Evolutionary conservation across 1,140 invertebrate species (phyloP), one percentile per base, ranked within the genome.

Genomic region (Hyles vespertilio): DNA sequence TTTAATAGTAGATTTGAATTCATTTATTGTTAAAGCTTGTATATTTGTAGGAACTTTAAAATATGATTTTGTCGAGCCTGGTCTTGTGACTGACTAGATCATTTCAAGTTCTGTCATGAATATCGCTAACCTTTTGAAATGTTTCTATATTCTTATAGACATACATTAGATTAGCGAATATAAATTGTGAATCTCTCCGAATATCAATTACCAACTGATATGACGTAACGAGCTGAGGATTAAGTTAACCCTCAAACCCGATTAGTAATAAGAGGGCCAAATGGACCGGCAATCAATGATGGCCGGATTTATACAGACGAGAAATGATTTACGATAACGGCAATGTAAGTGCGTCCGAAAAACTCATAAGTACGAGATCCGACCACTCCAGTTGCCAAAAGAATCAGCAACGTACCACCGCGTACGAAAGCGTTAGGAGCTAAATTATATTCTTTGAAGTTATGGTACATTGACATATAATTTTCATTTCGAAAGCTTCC

Each of bases 291-390:
- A 40, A 40, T 56, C 49, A 61, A 53, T 58, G 60, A 67, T 69
- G 67, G 56, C 59, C 64, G 63, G 55, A 58, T 60, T 57, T 44
- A 56, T 56, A 56, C 56, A 33, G 32, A 32, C 43, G 47, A 50
- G 55, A 72, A 63, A 74, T 85, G 79, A 86, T 86, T 84, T 86
- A 84, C 77, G 77, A 84, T 83, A 79, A 81, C 70, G 70, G 72
- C 68, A 63, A 12, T 63, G 74, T 65, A 61, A 84, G 81, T 81
- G 77, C 74, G 64, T 66, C 66, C 69, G 81, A 84, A 85, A 85
- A 84, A 84, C 70, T 73, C 66, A 59, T 58, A 54, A 72, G 64
- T 65, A 66, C 70, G 61, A 66, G 65, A 62, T 58, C 67, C 54
- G 61, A 67, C 62, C 75, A 73, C 72, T 74, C 51, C 73, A 59